Evolutionary conservation across 2,113 vertebrate genomes (phyloP), one percentile per base, ranked within the genome.

Genomic region (Alethe castanea): DNA sequence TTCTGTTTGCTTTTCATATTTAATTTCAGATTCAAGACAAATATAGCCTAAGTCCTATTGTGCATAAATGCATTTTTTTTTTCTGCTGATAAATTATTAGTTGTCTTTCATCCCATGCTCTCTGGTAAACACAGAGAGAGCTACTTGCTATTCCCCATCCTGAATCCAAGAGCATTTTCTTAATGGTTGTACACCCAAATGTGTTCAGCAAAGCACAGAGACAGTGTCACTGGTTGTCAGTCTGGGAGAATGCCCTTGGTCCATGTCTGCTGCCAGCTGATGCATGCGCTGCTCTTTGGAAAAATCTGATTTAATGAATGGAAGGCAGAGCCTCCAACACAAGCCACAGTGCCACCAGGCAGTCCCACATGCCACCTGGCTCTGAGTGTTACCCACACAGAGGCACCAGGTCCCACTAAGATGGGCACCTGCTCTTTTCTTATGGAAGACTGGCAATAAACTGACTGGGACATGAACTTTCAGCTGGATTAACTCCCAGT

Each of bases 331-430:
- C 19, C 5, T 83, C 29, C 54, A 67, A 52, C 26, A 9, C 0
- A 6, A 53, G 79, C 36, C 36, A 8, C 0, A 1, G 26, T 3
- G 38, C 48, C 2, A 3, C 3, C 2, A 59, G 18, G 35, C 70
- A 47, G 52, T 38, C 57, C 53, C 48, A 35, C 54, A 50, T 53
- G 17, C 50, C 1, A 3, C 66, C 47, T 66, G 0, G 0, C 56
- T 35, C 29, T 16, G n/a, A 69, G 52, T 0, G 0, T 26, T 57
- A 26, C 29, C 25, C 48, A 78, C 19, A 31, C 36, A 78, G 35
- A 72, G 23, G 28, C 0, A 2, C 10, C 3, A 3, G 8, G 8
- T 35, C 81, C 44, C 24, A 33, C 7, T 18, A 36, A 7, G 33
- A 19, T 48, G 53, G 23, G 28, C n/a, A 69, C 35, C 38, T 38